Conservation (phyloP, 2,888 invertebrate genomes). For the Polyommatus iphigenia region DNA sequence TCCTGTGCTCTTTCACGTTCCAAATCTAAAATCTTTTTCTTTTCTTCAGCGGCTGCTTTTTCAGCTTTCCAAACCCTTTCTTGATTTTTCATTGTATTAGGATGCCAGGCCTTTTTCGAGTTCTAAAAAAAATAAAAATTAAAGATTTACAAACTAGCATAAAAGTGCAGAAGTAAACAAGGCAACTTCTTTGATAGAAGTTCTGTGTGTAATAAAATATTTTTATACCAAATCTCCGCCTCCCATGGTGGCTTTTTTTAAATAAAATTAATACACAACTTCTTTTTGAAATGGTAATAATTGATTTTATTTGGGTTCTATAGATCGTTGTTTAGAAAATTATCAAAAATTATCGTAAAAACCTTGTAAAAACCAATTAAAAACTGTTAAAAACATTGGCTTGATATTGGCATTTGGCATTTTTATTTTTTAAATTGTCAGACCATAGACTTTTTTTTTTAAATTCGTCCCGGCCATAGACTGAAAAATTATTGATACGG, state of each 20-base stretch:
- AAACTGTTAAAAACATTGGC: too few species aligned
- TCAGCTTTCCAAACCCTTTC: slow-evolving; percentile 90
- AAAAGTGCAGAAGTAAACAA: not conserved
- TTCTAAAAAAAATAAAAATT: slow-evolving; percentile 73
- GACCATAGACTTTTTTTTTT: too few species aligned
- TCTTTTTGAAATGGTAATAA: too few species aligned
- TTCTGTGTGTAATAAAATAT: not conserved
- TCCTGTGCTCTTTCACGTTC: slow-evolving; percentile 85
- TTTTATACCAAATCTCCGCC: slow-evolving; percentile 66
- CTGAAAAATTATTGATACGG: too few species aligned
- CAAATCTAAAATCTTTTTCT: slow-evolving; percentile 83
- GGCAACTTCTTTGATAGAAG: not conserved
- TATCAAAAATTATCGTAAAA: too few species aligned
- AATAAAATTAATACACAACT: too few species aligned
- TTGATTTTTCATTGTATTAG: slow-evolving; percentile 87
- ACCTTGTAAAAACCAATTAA: too few species aligned
- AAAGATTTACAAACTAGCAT: not conserved
- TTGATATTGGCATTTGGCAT: too few species aligned
- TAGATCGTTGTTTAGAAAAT: too few species aligned
- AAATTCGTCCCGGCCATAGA: too few species aligned
- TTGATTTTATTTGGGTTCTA: too few species aligned
- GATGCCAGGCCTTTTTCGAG: slow-evolving; percentile 90
- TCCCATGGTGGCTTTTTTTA: slow-evolving; percentile 52
- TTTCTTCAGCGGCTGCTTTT: slow-evolving; percentile 85
- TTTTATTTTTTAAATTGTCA: too few species aligned